A percentile compares a stretch with the other conserved stretches of the same genome.
These are phyloP conservation scores for Drosophila limbata DNA, from an alignment of 2,888 invertebrate species.

Conservation along the genomic window DNA sequence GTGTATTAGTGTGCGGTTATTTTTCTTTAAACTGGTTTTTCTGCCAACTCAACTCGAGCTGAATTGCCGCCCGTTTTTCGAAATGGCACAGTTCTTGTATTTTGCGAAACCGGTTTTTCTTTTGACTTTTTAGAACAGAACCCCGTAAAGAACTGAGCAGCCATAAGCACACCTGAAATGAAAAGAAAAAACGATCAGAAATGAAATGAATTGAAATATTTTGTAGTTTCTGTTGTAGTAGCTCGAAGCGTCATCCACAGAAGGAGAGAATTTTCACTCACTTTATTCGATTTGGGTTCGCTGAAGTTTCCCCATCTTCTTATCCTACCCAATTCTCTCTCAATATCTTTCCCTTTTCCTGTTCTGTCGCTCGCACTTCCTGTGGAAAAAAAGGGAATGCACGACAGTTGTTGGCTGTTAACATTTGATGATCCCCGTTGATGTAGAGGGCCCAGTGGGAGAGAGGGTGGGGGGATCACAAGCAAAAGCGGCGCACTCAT, in stretches of 20 bases:
- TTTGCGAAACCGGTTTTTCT: conserved; percentile 77
- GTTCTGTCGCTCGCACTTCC: conserved; percentile 36
- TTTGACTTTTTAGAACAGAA: conserved; percentile 76
- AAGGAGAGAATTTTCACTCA: conserved; percentile 6
- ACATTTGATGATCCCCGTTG: conserved; percentile 41
- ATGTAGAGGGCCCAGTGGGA: neutral
- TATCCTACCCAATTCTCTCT: neutral
- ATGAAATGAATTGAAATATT: conserved; percentile 12
- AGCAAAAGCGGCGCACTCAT: conserved; percentile 22
- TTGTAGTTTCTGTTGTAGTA: neutral
- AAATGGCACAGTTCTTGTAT: conserved; percentile 79
- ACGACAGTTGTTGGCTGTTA: conserved; percentile 42
- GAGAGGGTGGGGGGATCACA: conserved; percentile 51
- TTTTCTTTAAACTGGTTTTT: conserved; percentile 80
- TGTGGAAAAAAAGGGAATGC: conserved; percentile 26
- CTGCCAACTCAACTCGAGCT: conserved; percentile 62
- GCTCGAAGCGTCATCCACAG: conserved; percentile 1
- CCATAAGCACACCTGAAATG: conserved; percentile 29
- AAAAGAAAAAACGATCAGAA: conserved; percentile 28
- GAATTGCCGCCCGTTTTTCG: conserved; percentile 60
- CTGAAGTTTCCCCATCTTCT: neutral
- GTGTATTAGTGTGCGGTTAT: conserved; percentile 42
- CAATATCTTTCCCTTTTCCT: conserved; percentile 7
- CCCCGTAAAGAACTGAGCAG: conserved; percentile 15
- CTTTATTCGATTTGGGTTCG: conserved; percentile 5